These are phyloP conservation scores for Timema podura DNA, from an alignment of 2,888 invertebrate genomes.

Conservation along the genomic window DNA sequence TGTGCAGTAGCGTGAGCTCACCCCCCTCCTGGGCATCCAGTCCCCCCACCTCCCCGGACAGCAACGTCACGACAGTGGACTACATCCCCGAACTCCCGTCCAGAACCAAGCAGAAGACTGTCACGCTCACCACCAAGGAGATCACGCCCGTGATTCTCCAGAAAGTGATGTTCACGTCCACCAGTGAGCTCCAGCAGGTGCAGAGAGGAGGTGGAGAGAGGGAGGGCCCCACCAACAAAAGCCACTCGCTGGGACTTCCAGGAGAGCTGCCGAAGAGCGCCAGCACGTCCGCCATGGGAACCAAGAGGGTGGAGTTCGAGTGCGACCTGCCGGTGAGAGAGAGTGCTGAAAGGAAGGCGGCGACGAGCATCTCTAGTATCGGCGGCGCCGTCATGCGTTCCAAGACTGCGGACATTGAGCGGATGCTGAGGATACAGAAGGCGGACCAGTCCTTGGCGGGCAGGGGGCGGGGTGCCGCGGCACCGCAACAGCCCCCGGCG, in stretches of 20 bases:
- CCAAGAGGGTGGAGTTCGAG: conserved; percentile 21
- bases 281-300: conserved; percentile 22
- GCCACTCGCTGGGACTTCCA: background rate
- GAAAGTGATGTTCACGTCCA: conserved; percentile 51
- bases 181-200: conserved; percentile 52
- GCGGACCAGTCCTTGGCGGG: background rate
- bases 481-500: conserved; percentile 37
- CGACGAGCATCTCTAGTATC: conserved; percentile 60
- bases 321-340: conserved; percentile 5
- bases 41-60: conserved; percentile 56
- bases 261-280: conserved; percentile 27
- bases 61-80: conserved; percentile 49
- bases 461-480: background rate
- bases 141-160: conserved; percentile 29
- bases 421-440: conserved; percentile 42
- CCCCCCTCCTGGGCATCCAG: conserved; percentile 57
- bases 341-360: conserved; percentile 44
- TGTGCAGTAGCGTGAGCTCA: conserved; percentile 38
- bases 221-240: background rate
- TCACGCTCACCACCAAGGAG: conserved; percentile 25
- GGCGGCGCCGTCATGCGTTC: conserved; percentile 62
- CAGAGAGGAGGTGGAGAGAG: conserved; percentile 23
- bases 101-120: conserved; percentile 12
- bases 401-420: conserved; percentile 64
- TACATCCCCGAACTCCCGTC: conserved; percentile 50